These are phyloP conservation scores for Bufotes viridis DNA, from an alignment of 2,797 vertebrate genomes.

Conservation along the genomic window DNA sequence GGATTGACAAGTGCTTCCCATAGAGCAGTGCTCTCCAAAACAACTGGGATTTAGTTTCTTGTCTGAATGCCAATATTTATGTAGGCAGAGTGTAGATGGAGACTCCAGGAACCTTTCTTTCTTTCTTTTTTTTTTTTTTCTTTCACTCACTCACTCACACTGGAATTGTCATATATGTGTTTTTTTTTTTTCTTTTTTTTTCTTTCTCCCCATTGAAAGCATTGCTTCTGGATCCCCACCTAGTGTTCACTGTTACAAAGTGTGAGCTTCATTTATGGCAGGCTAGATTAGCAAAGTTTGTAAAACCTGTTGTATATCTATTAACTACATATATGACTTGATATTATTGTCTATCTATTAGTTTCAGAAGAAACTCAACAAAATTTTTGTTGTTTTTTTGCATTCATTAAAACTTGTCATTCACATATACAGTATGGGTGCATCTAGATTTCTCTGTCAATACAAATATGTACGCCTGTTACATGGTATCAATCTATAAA, in stretches of 20 bases:
- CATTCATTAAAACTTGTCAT: too few species aligned
- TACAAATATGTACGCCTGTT: not conserved
- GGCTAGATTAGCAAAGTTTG: not conserved
- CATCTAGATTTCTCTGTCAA: not conserved
- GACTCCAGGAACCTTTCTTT: conserved; percentile 83
- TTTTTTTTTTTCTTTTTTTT: not conserved
- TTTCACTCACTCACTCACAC: conserved; percentile 75
- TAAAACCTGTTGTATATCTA: not conserved
- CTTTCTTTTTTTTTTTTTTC: conserved; percentile 65
- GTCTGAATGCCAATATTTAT: conserved; percentile 94
- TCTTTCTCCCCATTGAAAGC: conserved; percentile 69
- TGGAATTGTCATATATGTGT: conserved; percentile 78
- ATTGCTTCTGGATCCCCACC: conserved; percentile 93
- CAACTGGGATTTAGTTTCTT: conserved; percentile 89
- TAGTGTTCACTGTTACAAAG: conserved; percentile 82
- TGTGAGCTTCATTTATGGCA: conserved; percentile 14
- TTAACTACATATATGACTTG: too few species aligned
- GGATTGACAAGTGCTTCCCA: conserved; percentile 88
- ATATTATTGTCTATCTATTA: too few species aligned
- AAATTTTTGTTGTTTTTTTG: too few species aligned
- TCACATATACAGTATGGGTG: too few species aligned
- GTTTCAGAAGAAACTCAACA: too few species aligned
- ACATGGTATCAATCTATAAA: not conserved
- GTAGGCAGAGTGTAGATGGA: conserved; percentile 89
- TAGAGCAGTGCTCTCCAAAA: conserved; percentile 83